Evolutionary conservation across 2,888 invertebrate genomes (phyloP).

Genomic region (Aelia acuminata): DNA sequence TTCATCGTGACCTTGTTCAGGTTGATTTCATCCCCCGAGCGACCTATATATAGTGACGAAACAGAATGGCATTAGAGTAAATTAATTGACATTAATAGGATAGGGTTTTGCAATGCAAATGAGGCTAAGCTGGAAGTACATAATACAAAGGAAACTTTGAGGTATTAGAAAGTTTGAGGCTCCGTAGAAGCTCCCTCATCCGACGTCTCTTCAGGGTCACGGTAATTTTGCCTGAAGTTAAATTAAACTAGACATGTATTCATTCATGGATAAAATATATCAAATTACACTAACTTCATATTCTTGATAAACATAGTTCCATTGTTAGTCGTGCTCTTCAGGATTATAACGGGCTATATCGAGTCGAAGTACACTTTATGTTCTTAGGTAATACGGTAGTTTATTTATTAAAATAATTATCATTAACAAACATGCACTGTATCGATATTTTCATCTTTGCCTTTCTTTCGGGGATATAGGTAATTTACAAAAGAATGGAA

Average conservation of each 20-base stretch:
- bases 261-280: background rate
- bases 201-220: background rate
- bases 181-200: background rate
- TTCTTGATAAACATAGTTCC: too few species aligned
- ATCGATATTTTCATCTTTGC: too few species aligned
- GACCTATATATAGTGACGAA: background rate
- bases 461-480: too few species aligned
- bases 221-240: background rate
- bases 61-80: background rate
- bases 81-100: conserved; percentile 28
- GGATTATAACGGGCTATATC: background rate
- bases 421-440: too few species aligned
- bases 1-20: background rate
- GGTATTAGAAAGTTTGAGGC: conserved; percentile 10
- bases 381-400: too few species aligned
- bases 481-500: too few species aligned
- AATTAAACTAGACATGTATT: background rate
- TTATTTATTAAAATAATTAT: too few species aligned
- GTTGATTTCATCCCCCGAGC: background rate
- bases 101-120: background rate
- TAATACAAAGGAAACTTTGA: conserved; percentile 1
- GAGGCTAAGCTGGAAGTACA: conserved; percentile 12
- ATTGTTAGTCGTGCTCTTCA: too few species aligned
- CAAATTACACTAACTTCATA: background rate
- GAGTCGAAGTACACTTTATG: too few species aligned